These are phyloP conservation scores for Heterochromis multidens DNA, from an alignment of 2,113 vertebrate species.

Conservation along the genomic window DNA sequence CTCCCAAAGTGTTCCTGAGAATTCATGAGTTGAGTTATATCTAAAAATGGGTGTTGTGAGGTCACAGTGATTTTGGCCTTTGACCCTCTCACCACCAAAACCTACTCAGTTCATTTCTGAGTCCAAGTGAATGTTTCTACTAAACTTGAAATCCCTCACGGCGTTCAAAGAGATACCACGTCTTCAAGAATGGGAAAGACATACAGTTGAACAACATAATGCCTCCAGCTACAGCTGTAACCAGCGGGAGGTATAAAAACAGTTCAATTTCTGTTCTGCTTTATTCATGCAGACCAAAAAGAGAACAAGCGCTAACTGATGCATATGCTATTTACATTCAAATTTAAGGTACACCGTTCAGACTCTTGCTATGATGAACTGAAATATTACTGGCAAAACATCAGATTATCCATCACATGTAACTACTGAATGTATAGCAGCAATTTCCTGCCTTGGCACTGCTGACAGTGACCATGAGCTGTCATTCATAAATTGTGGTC, in stretches of 20 bases:
- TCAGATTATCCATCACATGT: background rate
- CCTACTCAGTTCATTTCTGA: background rate
- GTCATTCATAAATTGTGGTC: background rate
- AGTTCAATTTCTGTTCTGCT: background rate
- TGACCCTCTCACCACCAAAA: background rate
- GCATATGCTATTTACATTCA: background rate
- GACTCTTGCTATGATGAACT: background rate
- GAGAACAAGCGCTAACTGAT: background rate
- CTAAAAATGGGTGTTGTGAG: background rate
- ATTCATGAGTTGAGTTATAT: background rate
- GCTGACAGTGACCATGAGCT: constrained; percentile 1
- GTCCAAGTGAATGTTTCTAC: background rate
- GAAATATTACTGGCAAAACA: background rate
- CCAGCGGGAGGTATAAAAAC: background rate
- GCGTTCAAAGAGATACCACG: background rate
- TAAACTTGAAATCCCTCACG: background rate
- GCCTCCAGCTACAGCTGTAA: background rate
- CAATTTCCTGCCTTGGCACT: background rate
- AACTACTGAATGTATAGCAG: background rate
- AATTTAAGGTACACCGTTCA: background rate
- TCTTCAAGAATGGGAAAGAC: background rate
- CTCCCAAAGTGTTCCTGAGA: background rate
- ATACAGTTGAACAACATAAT: background rate
- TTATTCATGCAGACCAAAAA: background rate
- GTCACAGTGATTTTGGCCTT: background rate